Evolutionary conservation across 2,797 vertebrate species (phyloP), one percentile per base, ranked within the genome.

Genomic region (Amazonetta brasiliensis): DNA sequence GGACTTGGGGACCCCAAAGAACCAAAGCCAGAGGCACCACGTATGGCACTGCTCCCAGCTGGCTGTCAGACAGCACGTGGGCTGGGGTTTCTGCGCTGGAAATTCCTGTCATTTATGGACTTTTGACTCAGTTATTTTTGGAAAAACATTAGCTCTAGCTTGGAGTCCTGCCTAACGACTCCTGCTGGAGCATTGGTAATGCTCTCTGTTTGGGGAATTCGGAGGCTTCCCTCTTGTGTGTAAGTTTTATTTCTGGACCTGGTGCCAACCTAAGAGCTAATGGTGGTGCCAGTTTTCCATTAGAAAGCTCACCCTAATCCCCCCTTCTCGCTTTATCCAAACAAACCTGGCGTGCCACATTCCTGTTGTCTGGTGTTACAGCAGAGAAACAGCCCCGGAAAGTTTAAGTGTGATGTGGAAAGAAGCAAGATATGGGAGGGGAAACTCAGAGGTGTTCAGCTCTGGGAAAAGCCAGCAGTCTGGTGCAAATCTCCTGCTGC

Each of bases 41-140:
- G 15, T 25, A 21, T 20, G 81, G 72, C 59, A 76, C 48, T 46
- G 62, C 56, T 79, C 30, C 68, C 81, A 0, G 0, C 59, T 52
- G 35, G 15, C 6, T 52, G 6, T 16, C 0, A 2, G 37, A 67
- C 43, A 64, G 11, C 7, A 5, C 0, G 0, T 0, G 2, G 69
- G 28, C 43, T 21, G 50, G 8, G 18, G 41, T 22, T 62, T 71
- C 80, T 30, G 22, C 39, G 41, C 72, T 82, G 44, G 64, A 74
- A 86, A 91, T 64, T 58, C 76, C 58, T 62, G 85, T 43, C 3
- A 0, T 79, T 95, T 76, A 19, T 25, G 62, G 62, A 62, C 39
- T 89, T 91, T 30, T 33, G 68, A 23, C 41, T 81, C 23, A 6
- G n/a, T 73, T 76, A 28, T 59, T 92, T 91, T 81, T 66, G 66